phyloP scores from a whole-genome alignment of 37 sponge, comb jelly and placozoan species.

The Spongilla lacustris region DNA sequence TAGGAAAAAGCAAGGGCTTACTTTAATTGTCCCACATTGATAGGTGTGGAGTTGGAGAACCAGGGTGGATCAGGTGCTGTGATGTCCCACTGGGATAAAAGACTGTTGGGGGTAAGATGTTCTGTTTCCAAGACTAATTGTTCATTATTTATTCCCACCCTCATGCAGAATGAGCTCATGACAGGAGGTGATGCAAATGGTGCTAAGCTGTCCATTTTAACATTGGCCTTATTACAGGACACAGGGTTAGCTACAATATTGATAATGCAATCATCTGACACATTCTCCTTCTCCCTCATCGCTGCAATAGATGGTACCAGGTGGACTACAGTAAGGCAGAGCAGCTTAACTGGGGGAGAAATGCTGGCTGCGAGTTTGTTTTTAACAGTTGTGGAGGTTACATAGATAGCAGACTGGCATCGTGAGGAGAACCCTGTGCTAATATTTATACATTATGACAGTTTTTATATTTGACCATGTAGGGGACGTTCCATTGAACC shows the following conservation, averaged over 20 bases:
- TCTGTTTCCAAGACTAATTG: not conserved
- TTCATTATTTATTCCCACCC: not conserved
- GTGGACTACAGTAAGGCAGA: constrained; percentile 64
- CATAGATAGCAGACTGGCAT: constrained; percentile 13
- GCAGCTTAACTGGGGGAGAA: constrained; percentile 51
- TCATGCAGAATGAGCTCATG: constrained; percentile 83
- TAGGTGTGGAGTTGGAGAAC: constrained; percentile 84
- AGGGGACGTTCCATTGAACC: constrained; percentile 15
- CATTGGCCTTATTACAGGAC: constrained; percentile 81
- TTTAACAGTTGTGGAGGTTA: constrained; percentile 49
- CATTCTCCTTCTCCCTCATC: not conserved
- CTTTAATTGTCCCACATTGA: constrained; percentile 69
- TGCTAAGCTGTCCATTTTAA: constrained; percentile 66
- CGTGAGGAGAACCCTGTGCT: not conserved
- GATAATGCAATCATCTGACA: not conserved
- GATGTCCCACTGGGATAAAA: constrained; percentile 81
- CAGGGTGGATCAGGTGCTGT: constrained; percentile 75
- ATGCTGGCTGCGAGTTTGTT: constrained; percentile 61
- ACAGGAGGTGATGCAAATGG: constrained; percentile 73
- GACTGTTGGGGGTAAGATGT: constrained; percentile 52
- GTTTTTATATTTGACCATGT: not conserved
- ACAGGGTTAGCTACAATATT: constrained; percentile 59
- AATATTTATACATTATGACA: not conserved
- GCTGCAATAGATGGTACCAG: constrained; percentile 57
- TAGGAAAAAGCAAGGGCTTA: constrained; percentile 64